Percentiles rank a stretch among this genome's conserved stretches.
phyloP scores from a whole-genome alignment of 1,140 invertebrate genomes.

The Bombus turneri region DNA sequence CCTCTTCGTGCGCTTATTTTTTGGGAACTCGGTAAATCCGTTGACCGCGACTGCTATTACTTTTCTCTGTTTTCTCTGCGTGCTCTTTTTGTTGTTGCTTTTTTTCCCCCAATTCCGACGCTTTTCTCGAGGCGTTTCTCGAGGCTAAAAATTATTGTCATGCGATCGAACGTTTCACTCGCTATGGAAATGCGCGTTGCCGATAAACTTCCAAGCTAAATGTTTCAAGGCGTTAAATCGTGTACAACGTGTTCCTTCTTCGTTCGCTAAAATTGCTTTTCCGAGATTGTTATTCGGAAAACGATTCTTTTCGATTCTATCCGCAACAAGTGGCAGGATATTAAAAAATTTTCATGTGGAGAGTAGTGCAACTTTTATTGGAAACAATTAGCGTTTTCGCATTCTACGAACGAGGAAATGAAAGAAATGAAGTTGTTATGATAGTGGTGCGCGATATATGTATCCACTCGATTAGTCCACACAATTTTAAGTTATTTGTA shows the following conservation, averaged over 20 bases:
- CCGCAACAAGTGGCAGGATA: not conserved
- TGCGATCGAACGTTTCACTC: not conserved
- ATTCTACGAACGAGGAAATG: not conserved
- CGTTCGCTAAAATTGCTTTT: not conserved
- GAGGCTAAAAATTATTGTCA: slow-evolving; percentile 15
- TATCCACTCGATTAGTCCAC: too few relatives aligned
- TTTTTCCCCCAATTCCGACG: not conserved
- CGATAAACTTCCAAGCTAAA: slow-evolving; percentile 1
- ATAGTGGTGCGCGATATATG: not conserved
- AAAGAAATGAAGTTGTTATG: not conserved
- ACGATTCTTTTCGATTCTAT: not conserved
- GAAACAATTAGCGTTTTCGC: not conserved
- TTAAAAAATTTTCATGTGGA: not conserved
- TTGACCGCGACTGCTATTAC: slow-evolving; percentile 19
- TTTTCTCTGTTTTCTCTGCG: not conserved
- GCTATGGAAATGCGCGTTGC: not conserved
- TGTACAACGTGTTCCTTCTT: not conserved
- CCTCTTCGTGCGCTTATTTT: slow-evolving; percentile 63
- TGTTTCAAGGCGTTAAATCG: slow-evolving; percentile 5
- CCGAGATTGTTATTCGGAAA: not conserved
- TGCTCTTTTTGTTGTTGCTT: not conserved
- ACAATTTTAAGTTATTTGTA: not conserved
- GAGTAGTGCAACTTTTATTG: not conserved
- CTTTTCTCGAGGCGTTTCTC: slow-evolving; percentile 1
- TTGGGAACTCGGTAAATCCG: slow-evolving; percentile 37